Conservation (phyloP, 2,797 vertebrate species). For the Fundulus diaphanus region DNA sequence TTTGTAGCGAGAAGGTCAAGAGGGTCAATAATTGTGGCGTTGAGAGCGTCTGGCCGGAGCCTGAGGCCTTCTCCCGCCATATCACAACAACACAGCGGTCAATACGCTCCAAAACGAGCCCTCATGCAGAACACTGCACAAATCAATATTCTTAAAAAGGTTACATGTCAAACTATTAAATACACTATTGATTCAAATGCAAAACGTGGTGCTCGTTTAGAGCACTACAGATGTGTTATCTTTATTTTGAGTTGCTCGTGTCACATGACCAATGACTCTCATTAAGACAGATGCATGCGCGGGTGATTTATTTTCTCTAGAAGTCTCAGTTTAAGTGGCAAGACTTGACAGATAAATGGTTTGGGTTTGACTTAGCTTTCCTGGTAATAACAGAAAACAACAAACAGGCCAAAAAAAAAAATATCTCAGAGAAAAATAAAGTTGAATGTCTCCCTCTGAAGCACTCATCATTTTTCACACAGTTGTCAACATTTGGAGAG, state of each 20-base stretch:
- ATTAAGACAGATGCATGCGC: slow-evolving; percentile 44
- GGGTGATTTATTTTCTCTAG: slow-evolving; percentile 40
- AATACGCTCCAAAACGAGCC: slow-evolving; percentile 82
- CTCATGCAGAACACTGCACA: slow-evolving; percentile 76
- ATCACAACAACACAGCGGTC: slow-evolving; percentile 84
- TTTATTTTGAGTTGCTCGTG: slow-evolving; percentile 51
- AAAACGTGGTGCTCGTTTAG: slow-evolving; percentile 65
- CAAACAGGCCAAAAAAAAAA: slow-evolving; percentile 41
- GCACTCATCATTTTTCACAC: slow-evolving; percentile 68
- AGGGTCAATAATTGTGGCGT: slow-evolving; percentile 81
- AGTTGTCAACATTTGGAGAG: slow-evolving; percentile 64
- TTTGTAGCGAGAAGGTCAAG: slow-evolving; percentile 77
- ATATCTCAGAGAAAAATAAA: slow-evolving; percentile 58
- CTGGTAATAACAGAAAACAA: slow-evolving; percentile 34
- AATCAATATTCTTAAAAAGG: slow-evolving; percentile 87
- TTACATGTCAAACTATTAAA: slow-evolving; percentile 87
- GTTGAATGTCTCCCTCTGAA: slow-evolving; percentile 52
- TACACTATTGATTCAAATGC: slow-evolving; percentile 78
- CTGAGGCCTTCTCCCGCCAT: slow-evolving; percentile 70
- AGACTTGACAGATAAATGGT: slow-evolving; percentile 54
- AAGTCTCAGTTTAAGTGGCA: slow-evolving; percentile 43
- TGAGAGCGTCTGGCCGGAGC: slow-evolving; percentile 79
- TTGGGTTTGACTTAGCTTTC: slow-evolving; percentile 52
- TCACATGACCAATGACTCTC: slow-evolving; percentile 40
- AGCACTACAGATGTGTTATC: slow-evolving; percentile 68